These are phyloP conservation scores for Mesoligia furuncula DNA, from an alignment of 2,888 invertebrate species.

Conservation along the genomic window DNA sequence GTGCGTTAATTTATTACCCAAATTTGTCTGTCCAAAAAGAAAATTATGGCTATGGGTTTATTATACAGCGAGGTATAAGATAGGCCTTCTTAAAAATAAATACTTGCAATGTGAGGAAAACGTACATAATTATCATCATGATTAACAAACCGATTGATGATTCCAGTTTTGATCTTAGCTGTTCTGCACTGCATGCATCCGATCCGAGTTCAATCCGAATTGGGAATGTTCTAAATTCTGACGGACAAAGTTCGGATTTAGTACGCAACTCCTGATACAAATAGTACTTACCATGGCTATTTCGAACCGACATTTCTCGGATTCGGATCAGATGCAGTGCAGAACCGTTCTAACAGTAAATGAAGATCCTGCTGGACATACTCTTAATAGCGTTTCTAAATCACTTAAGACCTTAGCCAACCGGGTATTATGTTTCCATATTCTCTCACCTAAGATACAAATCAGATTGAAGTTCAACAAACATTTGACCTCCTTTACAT, in stretches of 20 bases:
- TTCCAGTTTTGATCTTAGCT: neutral
- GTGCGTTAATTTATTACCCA: neutral
- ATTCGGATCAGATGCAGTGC: neutral
- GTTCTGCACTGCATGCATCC: neutral
- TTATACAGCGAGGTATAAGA: neutral
- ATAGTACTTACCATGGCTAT: neutral
- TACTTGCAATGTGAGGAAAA: neutral
- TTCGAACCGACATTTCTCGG: neutral
- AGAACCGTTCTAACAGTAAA: neutral
- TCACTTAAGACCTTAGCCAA: neutral
- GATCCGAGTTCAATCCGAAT: neutral
- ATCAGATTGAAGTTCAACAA: neutral
- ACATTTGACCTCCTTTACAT: slow-evolving; percentile 8
- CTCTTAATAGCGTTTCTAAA: neutral
- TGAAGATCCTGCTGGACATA: neutral
- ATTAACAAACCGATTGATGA: neutral
- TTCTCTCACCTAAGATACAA: neutral
- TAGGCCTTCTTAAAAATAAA: neutral
- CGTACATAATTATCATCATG: neutral
- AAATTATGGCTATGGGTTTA: neutral
- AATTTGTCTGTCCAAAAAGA: neutral
- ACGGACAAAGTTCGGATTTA: neutral
- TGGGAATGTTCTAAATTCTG: neutral
- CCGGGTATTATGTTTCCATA: neutral
- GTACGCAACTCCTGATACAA: neutral